Percentiles rank a stretch among this genome's conserved stretches.
phyloP scores from a whole-genome alignment of 2,797 vertebrate genomes.

The Furcifer pardalis region DNA sequence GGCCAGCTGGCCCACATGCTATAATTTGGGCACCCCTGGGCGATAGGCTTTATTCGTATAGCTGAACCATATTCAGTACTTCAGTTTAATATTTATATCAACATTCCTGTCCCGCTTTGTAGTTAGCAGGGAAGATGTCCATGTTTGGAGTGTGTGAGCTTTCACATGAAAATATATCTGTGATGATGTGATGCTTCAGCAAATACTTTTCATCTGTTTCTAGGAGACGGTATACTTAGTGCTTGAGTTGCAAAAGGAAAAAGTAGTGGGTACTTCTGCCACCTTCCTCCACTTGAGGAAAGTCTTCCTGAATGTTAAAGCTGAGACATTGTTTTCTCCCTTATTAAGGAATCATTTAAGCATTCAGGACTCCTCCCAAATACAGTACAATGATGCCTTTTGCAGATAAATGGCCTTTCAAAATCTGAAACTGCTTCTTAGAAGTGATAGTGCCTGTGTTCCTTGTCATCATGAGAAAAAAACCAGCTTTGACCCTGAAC shows the following conservation, averaged over 20 bases:
- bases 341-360: background rate
- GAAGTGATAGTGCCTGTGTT: background rate
- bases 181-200: rapidly evolving
- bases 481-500: slow-evolving; percentile 16
- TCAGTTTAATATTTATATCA: background rate
- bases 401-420: background rate
- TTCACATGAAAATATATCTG: background rate
- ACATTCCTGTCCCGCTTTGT: rapidly evolving
- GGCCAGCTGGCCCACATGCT: too few relatives aligned
- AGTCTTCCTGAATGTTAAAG: background rate
- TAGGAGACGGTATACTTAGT: background rate
- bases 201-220: background rate
- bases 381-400: background rate
- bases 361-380: background rate
- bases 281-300: background rate
- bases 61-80: background rate
- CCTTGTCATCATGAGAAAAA: slow-evolving; percentile 3
- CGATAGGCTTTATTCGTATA: background rate
- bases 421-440: background rate
- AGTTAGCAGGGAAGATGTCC: background rate
- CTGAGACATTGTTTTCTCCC: slow-evolving; percentile 24
- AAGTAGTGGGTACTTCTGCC: background rate
- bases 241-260: rapidly evolving
- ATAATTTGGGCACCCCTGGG: too few relatives aligned
- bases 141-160: background rate